phyloP scores from a whole-genome alignment of 2,113 vertebrate species.

The Sander vitreus region DNA sequence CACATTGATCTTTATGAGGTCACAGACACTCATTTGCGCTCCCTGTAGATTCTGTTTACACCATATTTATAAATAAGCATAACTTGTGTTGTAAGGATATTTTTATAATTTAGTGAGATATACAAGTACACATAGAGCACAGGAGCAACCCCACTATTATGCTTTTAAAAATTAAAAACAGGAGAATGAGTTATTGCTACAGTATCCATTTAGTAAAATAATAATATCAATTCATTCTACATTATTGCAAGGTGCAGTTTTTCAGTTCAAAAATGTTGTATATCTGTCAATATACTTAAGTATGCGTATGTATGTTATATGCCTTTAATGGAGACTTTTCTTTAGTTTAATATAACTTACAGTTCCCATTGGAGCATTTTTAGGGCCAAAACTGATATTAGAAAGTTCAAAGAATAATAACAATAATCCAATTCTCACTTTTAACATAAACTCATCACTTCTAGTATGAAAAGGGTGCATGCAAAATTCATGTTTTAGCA shows the following conservation, averaged over 20 bases:
- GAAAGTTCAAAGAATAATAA: background rate
- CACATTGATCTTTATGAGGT: constrained; percentile 84
- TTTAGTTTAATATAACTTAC: background rate
- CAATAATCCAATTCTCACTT: background rate
- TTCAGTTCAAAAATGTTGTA: background rate
- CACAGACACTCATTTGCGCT: constrained; percentile 61
- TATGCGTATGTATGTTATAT: background rate
- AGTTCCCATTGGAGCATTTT: background rate
- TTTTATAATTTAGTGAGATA: constrained; percentile 9
- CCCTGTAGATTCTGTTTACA: constrained; percentile 47
- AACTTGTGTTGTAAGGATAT: constrained; percentile 3
- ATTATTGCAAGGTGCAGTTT: background rate
- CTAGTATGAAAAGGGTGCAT: background rate
- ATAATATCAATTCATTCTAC: background rate
- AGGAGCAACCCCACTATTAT: background rate
- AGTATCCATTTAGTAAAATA: background rate
- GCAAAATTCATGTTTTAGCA: background rate
- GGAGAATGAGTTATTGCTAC: background rate
- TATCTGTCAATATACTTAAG: no score
- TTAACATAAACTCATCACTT: background rate
- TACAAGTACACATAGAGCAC: background rate
- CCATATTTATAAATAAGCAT: constrained; percentile 53
- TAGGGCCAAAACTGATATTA: background rate
- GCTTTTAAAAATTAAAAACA: background rate
- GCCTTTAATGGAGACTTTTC: background rate